Evolutionary conservation across 2,113 vertebrate genomes (phyloP).

Genomic region (Upupa epops): DNA sequence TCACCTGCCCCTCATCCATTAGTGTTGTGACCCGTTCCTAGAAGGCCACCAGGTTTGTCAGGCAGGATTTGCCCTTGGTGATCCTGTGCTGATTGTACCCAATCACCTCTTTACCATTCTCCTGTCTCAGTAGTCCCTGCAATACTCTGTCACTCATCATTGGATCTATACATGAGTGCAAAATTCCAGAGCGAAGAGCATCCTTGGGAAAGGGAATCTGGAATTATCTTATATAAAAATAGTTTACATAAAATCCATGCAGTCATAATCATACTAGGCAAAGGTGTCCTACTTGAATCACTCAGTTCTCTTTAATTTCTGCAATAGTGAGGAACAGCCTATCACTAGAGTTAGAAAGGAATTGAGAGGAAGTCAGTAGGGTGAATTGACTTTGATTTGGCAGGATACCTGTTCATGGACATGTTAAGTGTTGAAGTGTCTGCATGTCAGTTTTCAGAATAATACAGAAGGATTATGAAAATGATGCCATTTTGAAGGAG

Average conservation of each 20-base stretch:
- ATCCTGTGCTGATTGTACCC: too few relatives aligned
- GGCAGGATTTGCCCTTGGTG: too few relatives aligned
- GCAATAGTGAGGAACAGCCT: background rate
- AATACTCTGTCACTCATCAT: rapidly evolving
- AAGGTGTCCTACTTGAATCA: background rate
- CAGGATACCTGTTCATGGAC: background rate
- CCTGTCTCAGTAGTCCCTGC: too few relatives aligned
- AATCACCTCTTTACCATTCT: too few relatives aligned
- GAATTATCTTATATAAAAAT: background rate
- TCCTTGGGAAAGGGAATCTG: background rate
- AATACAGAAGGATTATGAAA: background rate
- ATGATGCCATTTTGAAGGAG: background rate
- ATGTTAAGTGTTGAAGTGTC: background rate
- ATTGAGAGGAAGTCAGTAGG: background rate
- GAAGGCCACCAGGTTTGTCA: too few relatives aligned
- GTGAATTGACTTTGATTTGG: background rate
- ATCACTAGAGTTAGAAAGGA: background rate
- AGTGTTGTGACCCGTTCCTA: too few relatives aligned
- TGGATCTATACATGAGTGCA: background rate
- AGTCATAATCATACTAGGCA: background rate
- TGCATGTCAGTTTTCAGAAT: background rate
- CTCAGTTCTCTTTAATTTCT: background rate
- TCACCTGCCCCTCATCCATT: too few relatives aligned
- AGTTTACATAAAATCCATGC: background rate
- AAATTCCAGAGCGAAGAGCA: background rate